These are phyloP conservation scores for Capitella teleta DNA, from an alignment of 1,140 invertebrate species.

Conservation along the genomic window DNA sequence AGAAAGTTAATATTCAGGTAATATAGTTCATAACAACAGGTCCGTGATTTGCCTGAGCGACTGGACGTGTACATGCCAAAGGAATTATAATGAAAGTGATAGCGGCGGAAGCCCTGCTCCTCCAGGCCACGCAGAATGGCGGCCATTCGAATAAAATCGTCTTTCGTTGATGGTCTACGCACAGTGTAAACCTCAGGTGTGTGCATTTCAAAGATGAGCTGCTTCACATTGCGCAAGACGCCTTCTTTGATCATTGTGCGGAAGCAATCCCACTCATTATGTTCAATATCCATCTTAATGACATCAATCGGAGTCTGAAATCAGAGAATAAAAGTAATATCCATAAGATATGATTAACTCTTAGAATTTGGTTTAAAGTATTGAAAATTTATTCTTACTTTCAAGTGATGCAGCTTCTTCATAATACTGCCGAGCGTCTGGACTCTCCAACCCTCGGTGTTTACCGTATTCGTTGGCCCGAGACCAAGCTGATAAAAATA, in stretches of 20 bases:
- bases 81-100: constrained; percentile 4
- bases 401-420: constrained; percentile 3
- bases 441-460: constrained; percentile 3
- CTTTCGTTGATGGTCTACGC: neutral
- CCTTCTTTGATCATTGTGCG: constrained; percentile 7
- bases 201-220: constrained; percentile 10
- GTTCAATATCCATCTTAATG: constrained; percentile 10
- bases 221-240: constrained; percentile 3
- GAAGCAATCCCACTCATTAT: constrained; percentile 6
- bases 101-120: constrained; percentile 1
- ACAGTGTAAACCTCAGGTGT: constrained; percentile 2
- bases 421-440: constrained; percentile 4
- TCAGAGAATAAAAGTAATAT: too few relatives aligned
- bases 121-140: constrained; percentile 2
- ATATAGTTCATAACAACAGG: constrained; percentile 10
- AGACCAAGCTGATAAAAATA: constrained; percentile 10
- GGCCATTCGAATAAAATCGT: neutral
- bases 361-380: too few relatives aligned
- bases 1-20: constrained; percentile 10
- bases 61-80: constrained; percentile 1
- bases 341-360: too few relatives aligned
- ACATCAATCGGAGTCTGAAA: constrained; percentile 7
- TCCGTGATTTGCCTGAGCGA: constrained; percentile 1
- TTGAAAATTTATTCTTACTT: too few relatives aligned
- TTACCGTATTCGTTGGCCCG: constrained; percentile 8